Evolutionary conservation across 2,888 invertebrate genomes (phyloP).

Genomic region (Listrodromus nycthemerus): DNA sequence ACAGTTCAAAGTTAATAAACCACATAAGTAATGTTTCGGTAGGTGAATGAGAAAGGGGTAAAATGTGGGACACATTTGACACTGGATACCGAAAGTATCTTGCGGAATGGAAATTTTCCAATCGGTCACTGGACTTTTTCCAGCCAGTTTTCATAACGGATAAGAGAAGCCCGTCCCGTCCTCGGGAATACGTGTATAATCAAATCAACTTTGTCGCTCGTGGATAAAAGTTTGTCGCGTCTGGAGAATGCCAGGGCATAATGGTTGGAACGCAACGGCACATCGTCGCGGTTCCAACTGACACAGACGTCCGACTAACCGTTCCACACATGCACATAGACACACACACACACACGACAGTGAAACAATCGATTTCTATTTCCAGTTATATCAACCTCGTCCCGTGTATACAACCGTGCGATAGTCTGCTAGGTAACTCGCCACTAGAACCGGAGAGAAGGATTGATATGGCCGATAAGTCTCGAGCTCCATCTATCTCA

Average conservation of each 20-base stretch:
- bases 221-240: constrained; percentile 59
- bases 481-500: constrained; percentile 4
- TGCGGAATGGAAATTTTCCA: constrained; percentile 1
- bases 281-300: constrained; percentile 28
- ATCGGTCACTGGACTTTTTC: background rate
- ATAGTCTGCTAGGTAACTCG: constrained; percentile 21
- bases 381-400: constrained; percentile 61
- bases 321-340: background rate
- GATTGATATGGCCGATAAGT: constrained; percentile 14
- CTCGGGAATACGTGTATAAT: constrained; percentile 43
- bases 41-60: background rate
- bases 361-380: constrained; percentile 67
- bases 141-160: constrained; percentile 29
- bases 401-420: constrained; percentile 47
- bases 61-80: constrained; percentile 12
- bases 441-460: background rate
- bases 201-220: constrained; percentile 57
- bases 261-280: constrained; percentile 26
- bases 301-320: constrained; percentile 22
- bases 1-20: background rate
- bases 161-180: constrained; percentile 51
- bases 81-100: background rate
- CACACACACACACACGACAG: constrained; percentile 2
- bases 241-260: constrained; percentile 56
- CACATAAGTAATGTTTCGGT: background rate